phyloP scores from a whole-genome alignment of 1,140 invertebrate species.

The Thereuonema tuberculata region DNA sequence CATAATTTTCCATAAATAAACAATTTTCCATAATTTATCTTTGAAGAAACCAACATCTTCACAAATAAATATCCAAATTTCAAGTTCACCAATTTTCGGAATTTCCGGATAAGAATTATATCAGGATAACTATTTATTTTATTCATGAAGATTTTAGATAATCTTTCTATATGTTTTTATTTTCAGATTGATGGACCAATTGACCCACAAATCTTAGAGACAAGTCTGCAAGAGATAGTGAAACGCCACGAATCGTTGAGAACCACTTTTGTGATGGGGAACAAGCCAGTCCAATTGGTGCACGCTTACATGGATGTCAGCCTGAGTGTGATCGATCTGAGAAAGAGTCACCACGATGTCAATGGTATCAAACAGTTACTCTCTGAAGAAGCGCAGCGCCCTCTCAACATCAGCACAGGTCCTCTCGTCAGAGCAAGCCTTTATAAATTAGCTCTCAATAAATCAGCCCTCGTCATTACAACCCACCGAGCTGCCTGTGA shows the following conservation, averaged over 20 bases:
- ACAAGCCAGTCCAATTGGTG: background rate
- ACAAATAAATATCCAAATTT: too few species aligned
- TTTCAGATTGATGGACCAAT: background rate
- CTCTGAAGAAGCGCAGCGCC: constrained; percentile 1
- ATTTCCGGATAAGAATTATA: too few species aligned
- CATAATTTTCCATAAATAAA: too few species aligned
- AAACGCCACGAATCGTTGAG: background rate
- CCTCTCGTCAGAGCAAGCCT: background rate
- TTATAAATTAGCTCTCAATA: background rate
- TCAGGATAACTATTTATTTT: too few species aligned
- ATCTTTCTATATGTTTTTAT: too few species aligned
- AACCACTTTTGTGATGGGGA: background rate
- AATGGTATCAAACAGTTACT: background rate
- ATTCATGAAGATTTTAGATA: too few species aligned
- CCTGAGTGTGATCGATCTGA: background rate
- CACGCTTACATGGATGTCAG: background rate
- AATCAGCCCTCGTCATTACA: background rate
- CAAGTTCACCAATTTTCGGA: too few species aligned
- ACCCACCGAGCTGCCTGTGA: constrained; percentile 1
- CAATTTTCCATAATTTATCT: too few species aligned
- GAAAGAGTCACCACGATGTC: background rate
- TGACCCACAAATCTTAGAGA: background rate
- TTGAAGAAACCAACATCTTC: too few species aligned
- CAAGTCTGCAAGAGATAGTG: background rate
- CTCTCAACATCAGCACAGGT: constrained; percentile 1